Evolutionary conservation across 2,888 invertebrate genomes (phyloP).

Genomic region (Neria commutata): DNA sequence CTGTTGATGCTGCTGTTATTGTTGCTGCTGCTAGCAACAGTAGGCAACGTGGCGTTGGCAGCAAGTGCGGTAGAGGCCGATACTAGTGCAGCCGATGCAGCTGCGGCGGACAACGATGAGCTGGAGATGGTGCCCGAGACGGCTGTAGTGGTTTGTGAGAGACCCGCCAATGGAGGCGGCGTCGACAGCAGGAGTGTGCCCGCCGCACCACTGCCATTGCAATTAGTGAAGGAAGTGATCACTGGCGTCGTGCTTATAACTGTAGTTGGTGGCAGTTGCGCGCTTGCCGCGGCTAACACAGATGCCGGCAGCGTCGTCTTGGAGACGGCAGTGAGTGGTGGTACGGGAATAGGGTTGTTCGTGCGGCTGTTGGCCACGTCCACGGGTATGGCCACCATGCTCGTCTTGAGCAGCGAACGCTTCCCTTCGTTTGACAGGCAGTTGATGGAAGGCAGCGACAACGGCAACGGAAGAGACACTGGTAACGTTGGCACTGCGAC

Average conservation of each 20-base stretch:
- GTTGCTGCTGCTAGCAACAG: not conserved
- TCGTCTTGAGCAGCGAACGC: slow-evolving; percentile 45
- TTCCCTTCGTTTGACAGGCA: slow-evolving; percentile 22
- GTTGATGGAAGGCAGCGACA: slow-evolving; percentile 27
- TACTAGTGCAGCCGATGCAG: slow-evolving; percentile 7
- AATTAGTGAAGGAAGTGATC: slow-evolving; percentile 17
- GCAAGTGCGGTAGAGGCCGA: too few species aligned
- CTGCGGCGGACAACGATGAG: too few species aligned
- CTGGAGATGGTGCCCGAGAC: not conserved
- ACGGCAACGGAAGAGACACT: slow-evolving; percentile 23
- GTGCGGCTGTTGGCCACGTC: slow-evolving; percentile 34
- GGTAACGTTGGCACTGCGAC: slow-evolving; percentile 21
- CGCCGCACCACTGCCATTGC: slow-evolving; percentile 13
- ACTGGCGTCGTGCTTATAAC: slow-evolving; percentile 5
- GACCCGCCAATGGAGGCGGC: slow-evolving; percentile 52
- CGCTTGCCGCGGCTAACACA: too few species aligned
- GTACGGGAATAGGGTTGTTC: slow-evolving; percentile 44
- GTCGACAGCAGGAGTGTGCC: slow-evolving; percentile 28
- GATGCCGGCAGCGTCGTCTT: slow-evolving; percentile 37
- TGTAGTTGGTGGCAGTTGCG: slow-evolving; percentile 16
- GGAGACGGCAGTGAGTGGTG: slow-evolving; percentile 54
- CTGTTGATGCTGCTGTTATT: slow-evolving; percentile 1
- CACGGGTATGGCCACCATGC: slow-evolving; percentile 60
- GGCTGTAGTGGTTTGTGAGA: slow-evolving; percentile 31
- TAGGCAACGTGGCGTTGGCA: not conserved